phyloP scores from a whole-genome alignment of 2,113 vertebrate species.

The rabbit (Oryctolagus cuniculus) region mOryCun1.1 NC_091438.1:60319001-60319500 shows the following conservation, averaged over 20 bases:
- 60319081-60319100: conserved; percentile 40
- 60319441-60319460: not conserved
- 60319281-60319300: not conserved
- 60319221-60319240: conserved; percentile 1
- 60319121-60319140: conserved; percentile 65
- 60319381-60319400: not conserved
- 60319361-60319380: conserved; percentile 30
- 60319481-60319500: not conserved
- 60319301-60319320: not conserved
- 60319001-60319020: not conserved
- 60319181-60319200: conserved; percentile 60
- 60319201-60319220: conserved; percentile 33
- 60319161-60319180: conserved; percentile 26
- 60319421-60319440: not conserved
- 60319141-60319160: conserved; percentile 57
- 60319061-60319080: conserved; percentile 41
- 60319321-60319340: not conserved
- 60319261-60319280: conserved; percentile 19
- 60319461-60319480: not conserved
- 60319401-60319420: not conserved
- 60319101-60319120: conserved; percentile 61
- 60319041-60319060: not conserved
- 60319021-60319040: not conserved
- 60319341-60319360: not conserved
- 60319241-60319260: conserved; percentile 25